phyloP scores from a whole-genome alignment of 1,140 invertebrate species.

The Eurosta solidaginis region DNA sequence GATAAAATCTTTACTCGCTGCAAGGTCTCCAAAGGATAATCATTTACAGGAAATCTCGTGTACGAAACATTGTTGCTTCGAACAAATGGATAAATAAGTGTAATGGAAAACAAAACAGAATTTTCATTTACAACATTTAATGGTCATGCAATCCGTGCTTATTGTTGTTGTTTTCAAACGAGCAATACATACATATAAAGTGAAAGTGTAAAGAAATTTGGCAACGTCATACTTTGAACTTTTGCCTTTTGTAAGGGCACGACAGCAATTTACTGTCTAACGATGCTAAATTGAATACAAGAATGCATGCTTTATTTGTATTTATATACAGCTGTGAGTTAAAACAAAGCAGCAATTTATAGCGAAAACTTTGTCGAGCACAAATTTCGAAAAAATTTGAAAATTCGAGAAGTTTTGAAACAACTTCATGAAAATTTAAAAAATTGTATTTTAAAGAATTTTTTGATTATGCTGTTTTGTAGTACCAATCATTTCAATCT shows the following conservation, averaged over 20 bases:
- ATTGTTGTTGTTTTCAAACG: background rate
- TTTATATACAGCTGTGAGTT: background rate
- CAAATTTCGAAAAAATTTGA: too few relatives aligned
- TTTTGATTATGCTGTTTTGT: too few relatives aligned
- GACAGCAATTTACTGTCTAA: background rate
- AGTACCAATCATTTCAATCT: too few relatives aligned
- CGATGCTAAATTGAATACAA: background rate
- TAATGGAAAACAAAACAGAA: background rate
- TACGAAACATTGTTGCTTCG: background rate
- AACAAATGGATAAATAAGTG: slow-evolving; percentile 4
- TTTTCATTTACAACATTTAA: background rate
- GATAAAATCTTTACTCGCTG: background rate
- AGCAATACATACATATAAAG: background rate
- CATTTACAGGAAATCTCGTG: background rate
- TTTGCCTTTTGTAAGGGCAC: background rate
- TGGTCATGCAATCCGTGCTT: background rate
- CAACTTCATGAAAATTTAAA: too few relatives aligned
- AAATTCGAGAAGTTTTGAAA: too few relatives aligned
- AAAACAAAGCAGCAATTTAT: too few relatives aligned
- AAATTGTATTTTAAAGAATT: too few relatives aligned
- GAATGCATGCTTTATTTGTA: background rate
- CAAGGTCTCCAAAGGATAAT: background rate
- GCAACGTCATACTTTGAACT: slow-evolving; percentile 1
- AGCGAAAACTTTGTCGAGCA: too few relatives aligned
- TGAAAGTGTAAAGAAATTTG: slow-evolving; percentile 18